Conservation (phyloP, 2,113 vertebrate species). For the Talpa occidentalis region DNA sequence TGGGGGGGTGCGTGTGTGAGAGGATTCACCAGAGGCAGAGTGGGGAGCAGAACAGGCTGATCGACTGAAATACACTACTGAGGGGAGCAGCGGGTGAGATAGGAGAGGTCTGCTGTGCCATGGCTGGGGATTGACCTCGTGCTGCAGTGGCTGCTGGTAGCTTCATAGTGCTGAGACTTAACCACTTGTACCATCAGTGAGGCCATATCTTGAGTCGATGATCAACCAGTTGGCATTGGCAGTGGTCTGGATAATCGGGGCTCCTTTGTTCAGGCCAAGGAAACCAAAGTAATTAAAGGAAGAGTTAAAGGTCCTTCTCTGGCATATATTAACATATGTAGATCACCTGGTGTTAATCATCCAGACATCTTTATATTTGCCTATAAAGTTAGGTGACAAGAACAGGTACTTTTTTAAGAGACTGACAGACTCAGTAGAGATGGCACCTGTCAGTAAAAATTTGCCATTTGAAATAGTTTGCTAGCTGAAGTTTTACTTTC, state of each 20-base stretch:
- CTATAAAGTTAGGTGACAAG: not conserved
- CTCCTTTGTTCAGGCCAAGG: not conserved
- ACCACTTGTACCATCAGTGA: too few relatives aligned
- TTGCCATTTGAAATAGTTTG: not conserved
- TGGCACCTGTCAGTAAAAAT: not conserved
- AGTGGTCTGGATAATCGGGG: not conserved
- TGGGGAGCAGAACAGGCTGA: too few relatives aligned
- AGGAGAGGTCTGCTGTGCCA: too few relatives aligned
- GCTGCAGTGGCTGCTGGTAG: too few relatives aligned
- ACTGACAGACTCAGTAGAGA: not conserved
- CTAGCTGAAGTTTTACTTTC: not conserved
- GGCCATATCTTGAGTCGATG: not conserved
- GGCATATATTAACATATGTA: not conserved
- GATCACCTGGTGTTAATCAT: not conserved
- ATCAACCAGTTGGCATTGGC: not conserved
- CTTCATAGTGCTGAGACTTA: too few relatives aligned
- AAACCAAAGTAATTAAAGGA: constrained; percentile 3
- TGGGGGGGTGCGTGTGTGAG: too few relatives aligned
- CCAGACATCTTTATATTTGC: not conserved
- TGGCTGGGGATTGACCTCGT: too few relatives aligned
- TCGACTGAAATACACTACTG: too few relatives aligned
- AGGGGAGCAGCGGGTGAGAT: too few relatives aligned
- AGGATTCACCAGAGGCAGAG: too few relatives aligned
- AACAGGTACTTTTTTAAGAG: not conserved
- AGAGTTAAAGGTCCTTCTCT: not conserved